Conservation (phyloP, 2,113 vertebrate species). For the Passer domesticus region DNA sequence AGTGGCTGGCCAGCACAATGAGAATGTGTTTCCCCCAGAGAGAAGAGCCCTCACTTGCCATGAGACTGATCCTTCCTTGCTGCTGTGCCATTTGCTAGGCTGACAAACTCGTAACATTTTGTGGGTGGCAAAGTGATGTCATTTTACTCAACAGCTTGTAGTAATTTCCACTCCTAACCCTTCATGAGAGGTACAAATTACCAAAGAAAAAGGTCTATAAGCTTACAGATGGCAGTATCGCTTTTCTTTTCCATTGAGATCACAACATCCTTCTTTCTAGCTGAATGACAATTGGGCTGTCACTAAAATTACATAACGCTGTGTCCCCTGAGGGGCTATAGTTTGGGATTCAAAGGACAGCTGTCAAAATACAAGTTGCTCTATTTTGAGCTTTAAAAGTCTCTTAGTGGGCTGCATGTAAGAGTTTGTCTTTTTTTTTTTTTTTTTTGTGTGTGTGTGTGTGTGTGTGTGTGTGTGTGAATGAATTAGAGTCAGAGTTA, state of each 20-base stretch:
- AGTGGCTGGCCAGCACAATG: neutral
- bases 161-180: slow-evolving; percentile 72
- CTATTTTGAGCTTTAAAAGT: slow-evolving; percentile 16
- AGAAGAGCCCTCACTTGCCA: neutral
- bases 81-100: slow-evolving; percentile 27
- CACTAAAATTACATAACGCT: slow-evolving; percentile 70
- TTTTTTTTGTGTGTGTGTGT: neutral
- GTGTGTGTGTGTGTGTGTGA: neutral
- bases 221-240: slow-evolving; percentile 51
- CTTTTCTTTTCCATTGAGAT: slow-evolving; percentile 70
- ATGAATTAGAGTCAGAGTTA: neutral
- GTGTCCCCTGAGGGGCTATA: slow-evolving; percentile 37
- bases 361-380: slow-evolving; percentile 71
- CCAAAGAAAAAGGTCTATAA: slow-evolving; percentile 42
- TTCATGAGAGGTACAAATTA: slow-evolving; percentile 57
- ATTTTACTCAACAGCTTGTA: slow-evolving; percentile 63
- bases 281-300: slow-evolving; percentile 72
- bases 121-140: slow-evolving; percentile 75
- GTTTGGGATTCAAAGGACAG: slow-evolving; percentile 52
- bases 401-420: neutral
- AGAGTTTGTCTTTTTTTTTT: neutral
- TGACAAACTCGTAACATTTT: slow-evolving; percentile 34
- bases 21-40: neutral
- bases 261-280: slow-evolving; percentile 59
- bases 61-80: neutral